These are phyloP conservation scores for Papilio glaucus DNA, from an alignment of 1,140 invertebrate species.

Conservation along the genomic window DNA sequence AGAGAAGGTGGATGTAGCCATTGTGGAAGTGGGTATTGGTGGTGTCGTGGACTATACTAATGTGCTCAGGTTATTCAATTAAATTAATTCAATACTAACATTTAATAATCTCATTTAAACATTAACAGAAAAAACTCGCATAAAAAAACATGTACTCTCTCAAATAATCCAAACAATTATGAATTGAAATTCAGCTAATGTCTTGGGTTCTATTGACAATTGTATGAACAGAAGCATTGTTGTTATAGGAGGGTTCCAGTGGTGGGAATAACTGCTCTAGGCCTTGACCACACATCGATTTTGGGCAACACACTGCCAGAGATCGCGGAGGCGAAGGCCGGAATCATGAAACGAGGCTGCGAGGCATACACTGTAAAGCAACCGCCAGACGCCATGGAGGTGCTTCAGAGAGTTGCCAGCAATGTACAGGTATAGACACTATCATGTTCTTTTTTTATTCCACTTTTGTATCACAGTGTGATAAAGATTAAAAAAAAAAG, in stretches of 20 bases:
- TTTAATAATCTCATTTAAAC: neutral
- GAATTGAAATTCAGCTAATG: neutral
- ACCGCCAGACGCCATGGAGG: slow-evolving; percentile 86
- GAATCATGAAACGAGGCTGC: slow-evolving; percentile 94
- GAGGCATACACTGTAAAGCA: slow-evolving; percentile 91
- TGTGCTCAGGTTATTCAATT: slow-evolving; percentile 87
- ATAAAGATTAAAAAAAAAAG: neutral
- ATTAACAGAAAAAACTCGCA: neutral
- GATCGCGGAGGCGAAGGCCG: slow-evolving; percentile 98
- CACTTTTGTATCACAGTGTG: too few species aligned
- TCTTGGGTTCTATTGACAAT: neutral
- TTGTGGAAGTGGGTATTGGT: slow-evolving; percentile 99
- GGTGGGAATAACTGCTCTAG: slow-evolving; percentile 95
- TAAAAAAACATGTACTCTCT: too few species aligned
- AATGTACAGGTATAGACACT: slow-evolving; percentile 79
- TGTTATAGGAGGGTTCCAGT: slow-evolving; percentile 88
- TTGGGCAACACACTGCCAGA: slow-evolving; percentile 93
- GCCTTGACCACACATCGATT: slow-evolving; percentile 94
- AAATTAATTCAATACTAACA: neutral
- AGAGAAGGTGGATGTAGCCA: slow-evolving; percentile 95
- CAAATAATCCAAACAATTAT: neutral
- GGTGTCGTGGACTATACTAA: slow-evolving; percentile 98
- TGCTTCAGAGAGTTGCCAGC: slow-evolving; percentile 87
- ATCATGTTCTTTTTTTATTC: neutral
- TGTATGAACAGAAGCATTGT: neutral